These are phyloP conservation scores for Myopa testacea DNA, from an alignment of 2,888 invertebrate species.

Conservation along the genomic window DNA sequence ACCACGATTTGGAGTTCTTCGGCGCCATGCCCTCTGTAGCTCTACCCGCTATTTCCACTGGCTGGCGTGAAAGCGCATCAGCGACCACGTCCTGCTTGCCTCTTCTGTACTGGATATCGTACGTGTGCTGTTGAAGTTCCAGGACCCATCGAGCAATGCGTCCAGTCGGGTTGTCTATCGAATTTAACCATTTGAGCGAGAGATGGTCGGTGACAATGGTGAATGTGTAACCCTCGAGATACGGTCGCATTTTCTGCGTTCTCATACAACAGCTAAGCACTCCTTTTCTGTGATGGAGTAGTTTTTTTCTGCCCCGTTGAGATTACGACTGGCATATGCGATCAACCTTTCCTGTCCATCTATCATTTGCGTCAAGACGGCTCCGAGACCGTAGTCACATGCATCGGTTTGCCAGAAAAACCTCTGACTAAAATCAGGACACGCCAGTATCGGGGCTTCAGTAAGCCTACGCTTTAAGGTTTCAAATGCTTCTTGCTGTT, in stretches of 20 bases:
- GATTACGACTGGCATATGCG: neutral
- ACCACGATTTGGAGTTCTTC: no score
- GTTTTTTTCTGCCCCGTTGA: constrained; percentile 33
- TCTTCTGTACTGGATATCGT: neutral
- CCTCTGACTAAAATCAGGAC: no score
- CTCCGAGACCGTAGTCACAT: neutral
- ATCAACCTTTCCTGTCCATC: neutral
- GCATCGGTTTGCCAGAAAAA: constrained; percentile 9
- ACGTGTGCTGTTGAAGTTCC: constrained; percentile 16
- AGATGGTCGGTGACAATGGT: constrained; percentile 39
- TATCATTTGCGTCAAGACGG: neutral
- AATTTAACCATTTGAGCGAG: constrained; percentile 33
- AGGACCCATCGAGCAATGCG: constrained; percentile 12
- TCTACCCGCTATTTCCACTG: constrained; percentile 7
- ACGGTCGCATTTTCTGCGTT: constrained; percentile 38
- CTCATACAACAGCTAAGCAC: constrained; percentile 36
- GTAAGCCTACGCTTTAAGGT: no score
- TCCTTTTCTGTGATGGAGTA: constrained; percentile 38
- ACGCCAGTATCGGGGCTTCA: no score
- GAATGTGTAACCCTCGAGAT: constrained; percentile 37
- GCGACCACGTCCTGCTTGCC: no score
- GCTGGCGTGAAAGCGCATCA: no score
- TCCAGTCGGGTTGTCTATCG: neutral
- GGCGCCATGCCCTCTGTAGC: neutral
- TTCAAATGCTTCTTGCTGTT: no score